Percentiles rank a stretch among this genome's conserved stretches.
These are phyloP conservation scores for Rhodophaea formosa DNA, from an alignment of 2,888 invertebrate species.

Conservation along the genomic window DNA sequence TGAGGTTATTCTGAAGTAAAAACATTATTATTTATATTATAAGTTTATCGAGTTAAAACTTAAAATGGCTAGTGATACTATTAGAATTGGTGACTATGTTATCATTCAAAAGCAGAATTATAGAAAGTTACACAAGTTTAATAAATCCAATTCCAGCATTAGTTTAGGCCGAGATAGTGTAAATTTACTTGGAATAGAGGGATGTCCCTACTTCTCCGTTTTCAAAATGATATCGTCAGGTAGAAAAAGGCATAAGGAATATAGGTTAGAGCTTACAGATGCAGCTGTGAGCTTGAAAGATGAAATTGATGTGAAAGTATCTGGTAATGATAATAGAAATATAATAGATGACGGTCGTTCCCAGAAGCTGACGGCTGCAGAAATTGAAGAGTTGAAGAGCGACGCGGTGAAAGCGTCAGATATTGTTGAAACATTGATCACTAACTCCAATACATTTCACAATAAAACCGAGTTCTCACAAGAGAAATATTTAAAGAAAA, in stretches of 20 bases:
- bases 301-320: slow-evolving; percentile 83
- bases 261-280: slow-evolving; percentile 77
- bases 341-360: slow-evolving; percentile 90
- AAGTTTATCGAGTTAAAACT: slow-evolving; percentile 18
- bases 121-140: slow-evolving; percentile 88
- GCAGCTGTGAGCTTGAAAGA: slow-evolving; percentile 73
- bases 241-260: slow-evolving; percentile 78
- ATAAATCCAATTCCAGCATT: slow-evolving; percentile 82
- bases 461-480: slow-evolving; percentile 95
- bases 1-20: no score
- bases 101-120: slow-evolving; percentile 89
- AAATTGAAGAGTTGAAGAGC: slow-evolving; percentile 89
- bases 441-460: slow-evolving; percentile 94
- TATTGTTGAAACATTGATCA: slow-evolving; percentile 92
- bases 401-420: slow-evolving; percentile 89
- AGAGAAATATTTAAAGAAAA: slow-evolving; percentile 97
- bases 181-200: slow-evolving; percentile 84
- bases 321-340: slow-evolving; percentile 91
- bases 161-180: slow-evolving; percentile 86
- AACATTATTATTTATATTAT: no score
- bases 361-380: slow-evolving; percentile 90
- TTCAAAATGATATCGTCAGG: slow-evolving; percentile 87
- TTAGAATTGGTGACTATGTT: slow-evolving; percentile 86
- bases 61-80: slow-evolving; percentile 45
- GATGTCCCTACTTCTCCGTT: slow-evolving; percentile 86